phyloP scores from a whole-genome alignment of 2,888 invertebrate species.

The Dryomyza anilis region DNA sequence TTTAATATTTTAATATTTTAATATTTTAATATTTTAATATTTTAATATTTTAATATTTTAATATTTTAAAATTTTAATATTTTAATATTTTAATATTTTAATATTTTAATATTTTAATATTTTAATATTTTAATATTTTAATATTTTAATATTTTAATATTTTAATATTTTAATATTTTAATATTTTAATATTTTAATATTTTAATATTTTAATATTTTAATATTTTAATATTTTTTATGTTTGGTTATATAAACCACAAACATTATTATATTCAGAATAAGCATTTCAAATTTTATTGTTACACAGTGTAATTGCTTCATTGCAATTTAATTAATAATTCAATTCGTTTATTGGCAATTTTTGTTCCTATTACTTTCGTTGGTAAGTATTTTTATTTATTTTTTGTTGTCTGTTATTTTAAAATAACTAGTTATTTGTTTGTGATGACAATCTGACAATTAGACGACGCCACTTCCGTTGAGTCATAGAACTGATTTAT shows the following conservation, averaged over 20 bases:
- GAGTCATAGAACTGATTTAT: no score
- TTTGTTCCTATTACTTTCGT: conserved; percentile 28
- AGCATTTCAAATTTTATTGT: no score
- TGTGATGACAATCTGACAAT: no score
- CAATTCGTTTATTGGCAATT: conserved; percentile 1
- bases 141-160: not conserved
- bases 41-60: not conserved
- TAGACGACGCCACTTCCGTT: no score
- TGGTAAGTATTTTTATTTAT: not conserved
- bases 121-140: not conserved
- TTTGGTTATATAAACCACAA: conserved; percentile 26
- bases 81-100: not conserved
- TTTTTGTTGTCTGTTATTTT: not conserved
- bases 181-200: conserved; percentile 7
- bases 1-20: not conserved
- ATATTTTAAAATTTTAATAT: not conserved
- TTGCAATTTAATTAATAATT: not conserved
- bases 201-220: conserved; percentile 13
- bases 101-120: not conserved
- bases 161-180: not conserved
- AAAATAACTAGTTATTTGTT: no score
- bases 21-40: not conserved
- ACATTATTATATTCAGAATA: no score
- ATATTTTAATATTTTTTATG: conserved; percentile 36
- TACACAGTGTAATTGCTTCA: not conserved